Base-by-base conservation (phyloP, 2,797 vertebrate species). In the Microctenopoma stevenorrisi region DNA sequence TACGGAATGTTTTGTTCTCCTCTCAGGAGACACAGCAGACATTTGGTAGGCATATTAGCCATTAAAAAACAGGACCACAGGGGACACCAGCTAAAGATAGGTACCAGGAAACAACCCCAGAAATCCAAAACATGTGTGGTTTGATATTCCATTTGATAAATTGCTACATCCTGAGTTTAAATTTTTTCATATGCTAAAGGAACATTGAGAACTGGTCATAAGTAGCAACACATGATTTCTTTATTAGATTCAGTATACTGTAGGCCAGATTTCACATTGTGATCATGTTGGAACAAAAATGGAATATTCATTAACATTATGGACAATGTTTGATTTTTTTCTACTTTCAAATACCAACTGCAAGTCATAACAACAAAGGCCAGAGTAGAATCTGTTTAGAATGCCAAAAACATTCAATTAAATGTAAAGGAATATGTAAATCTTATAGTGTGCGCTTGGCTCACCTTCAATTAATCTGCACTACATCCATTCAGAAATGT, bases 31-130 rank as follows among this genome's bases (percentile, higher is more conserved):
- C 78, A 59, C 72, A 0, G 70, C 70, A 85, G 79, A 90, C 85
- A 89, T 91, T 88, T 83, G 82, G 75, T 82, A 78, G 77, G 75
- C 74, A 82, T 80, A 86, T 86, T 89, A 62, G 18, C 82, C 70
- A 85, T 90, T 87, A 86, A 88, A 89, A 88, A 83, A 61, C 82
- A 79, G 76, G 74, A 81, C 86, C 85, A 86, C 82, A 30, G 74
- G 87, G 85, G 79, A 90, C 84, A 74, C 56, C 38, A 66, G 66
- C 84, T 86, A 84, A 87, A 89, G 86, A 91, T 87, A 87, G 86
- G 71, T 51, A 82, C 72, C 70, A 84, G 84, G 84, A 91, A 88
- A 73, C 74, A 68, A 65, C 30, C 74, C 44, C 68, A 35, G 76
- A 59, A 81, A 88, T 76, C 49, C 73, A 78, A 86, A 91, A 75